Base-by-base conservation (phyloP, 2,113 vertebrate species). In the Chitala chitala region DNA sequence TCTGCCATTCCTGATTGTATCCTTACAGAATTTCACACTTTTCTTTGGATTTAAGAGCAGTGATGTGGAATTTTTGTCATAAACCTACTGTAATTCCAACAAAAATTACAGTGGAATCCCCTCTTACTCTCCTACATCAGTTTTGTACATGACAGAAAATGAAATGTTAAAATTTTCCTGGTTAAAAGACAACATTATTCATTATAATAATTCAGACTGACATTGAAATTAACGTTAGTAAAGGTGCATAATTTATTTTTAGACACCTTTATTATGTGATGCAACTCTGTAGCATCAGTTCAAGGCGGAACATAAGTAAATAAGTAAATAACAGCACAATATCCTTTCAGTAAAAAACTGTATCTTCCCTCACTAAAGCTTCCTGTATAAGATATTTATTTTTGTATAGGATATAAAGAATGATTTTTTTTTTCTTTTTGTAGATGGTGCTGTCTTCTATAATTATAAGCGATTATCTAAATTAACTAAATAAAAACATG, bases 321-420 rank as follows among this genome's bases (percentile, higher is more conserved):
- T 36, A 15, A 63, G 44, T 51, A 69, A 63, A 72, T 51, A 72
- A 20, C 24, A 31, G 79, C 78, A 78, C 84, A 74, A 75, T 85
- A 82, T 84, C 87, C 91, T 89, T 92, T 92, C 89, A 92, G 79
- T 91, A 89, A 92, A 92, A 90, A 90, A 90, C 78, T 87, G 83
- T 90, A 90, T 78, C 81, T 83, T 81, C 56, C 80, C 88, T 88
- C 83, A 73, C 77, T 89, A 89, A 87, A 90, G 88, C 88, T 90
- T 90, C 83, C 84, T 87, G 83, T 85, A 82, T 83, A 91, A 88
- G 85, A 73, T 83, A 84, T 84, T 84, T 84, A 84, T 84, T 81
- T 80, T 72, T 78, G 79, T 81, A 63, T 61, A 63, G 78, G 78
- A 80, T 82, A 79, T 84, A 81, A 65, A n/a, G n/a, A n/a, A n/a